Conservation (phyloP, 2,888 invertebrate genomes). For the Athalia rosae region DNA sequence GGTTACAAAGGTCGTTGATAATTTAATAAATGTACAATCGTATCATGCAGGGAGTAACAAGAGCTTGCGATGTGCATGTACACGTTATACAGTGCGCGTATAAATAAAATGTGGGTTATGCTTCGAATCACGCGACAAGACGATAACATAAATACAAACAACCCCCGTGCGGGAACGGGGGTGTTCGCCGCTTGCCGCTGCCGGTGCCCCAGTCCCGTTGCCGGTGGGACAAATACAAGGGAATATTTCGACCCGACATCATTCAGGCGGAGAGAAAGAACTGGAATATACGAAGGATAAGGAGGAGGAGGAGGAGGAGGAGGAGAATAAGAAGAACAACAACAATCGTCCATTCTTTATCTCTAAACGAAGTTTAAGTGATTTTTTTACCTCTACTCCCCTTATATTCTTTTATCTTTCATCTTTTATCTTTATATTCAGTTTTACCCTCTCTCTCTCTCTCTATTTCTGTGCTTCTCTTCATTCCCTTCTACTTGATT, state of each 20-base stretch:
- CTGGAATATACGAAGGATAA: too few relatives aligned
- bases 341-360: not conserved
- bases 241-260: too few relatives aligned
- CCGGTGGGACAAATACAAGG: too few relatives aligned
- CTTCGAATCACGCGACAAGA: constrained; percentile 63
- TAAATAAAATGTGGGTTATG: constrained; percentile 56
- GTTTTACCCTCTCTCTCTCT: not conserved
- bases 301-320: too few relatives aligned
- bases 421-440: not conserved
- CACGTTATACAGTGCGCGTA: not conserved
- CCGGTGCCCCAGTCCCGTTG: too few relatives aligned
- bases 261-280: too few relatives aligned
- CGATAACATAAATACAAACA: constrained; percentile 62
- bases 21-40: too few relatives aligned
- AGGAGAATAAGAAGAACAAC: too few relatives aligned
- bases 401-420: not conserved
- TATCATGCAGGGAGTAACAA: not conserved
- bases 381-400: constrained; percentile 6
- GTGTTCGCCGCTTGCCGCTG: not conserved
- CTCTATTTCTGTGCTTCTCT: not conserved
- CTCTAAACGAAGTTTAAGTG: not conserved
- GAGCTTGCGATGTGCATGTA: not conserved
- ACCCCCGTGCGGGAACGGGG: too few relatives aligned
- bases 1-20: too few relatives aligned
- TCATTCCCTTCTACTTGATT: not conserved